Evolutionary conservation across 2,113 vertebrate genomes (phyloP), one percentile per base, ranked within the genome.

Genomic region (Leptobrachium ailaonicum): DNA sequence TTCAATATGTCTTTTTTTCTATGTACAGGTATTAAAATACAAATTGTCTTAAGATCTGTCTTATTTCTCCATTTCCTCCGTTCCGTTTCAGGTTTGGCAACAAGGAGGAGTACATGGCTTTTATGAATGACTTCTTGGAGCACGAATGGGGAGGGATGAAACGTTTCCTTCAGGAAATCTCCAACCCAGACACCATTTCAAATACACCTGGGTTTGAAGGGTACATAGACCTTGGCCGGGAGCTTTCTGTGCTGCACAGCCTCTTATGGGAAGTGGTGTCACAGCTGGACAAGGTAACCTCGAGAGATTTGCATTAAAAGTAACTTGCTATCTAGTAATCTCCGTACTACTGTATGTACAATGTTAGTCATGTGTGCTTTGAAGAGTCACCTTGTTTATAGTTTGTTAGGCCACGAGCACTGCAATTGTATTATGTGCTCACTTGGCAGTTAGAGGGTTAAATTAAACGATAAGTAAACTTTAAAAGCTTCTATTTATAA

Each of bases 51-150:
- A 50, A 50, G 4, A 8, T 50, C 20, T 50, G 56, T 14, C 13
- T 13, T 12, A 8, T 74, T 73, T 82, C 71, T 83, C 66, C 32
- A 66, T 42, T 69, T 45, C 9, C 1, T 44, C 3, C 45, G 50
- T 54, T 80, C 42, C 79, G 10, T 71, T 73, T 71, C 83, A 99
- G 97, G 88, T 99, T 99, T 83, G 97, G 96, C 9, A 97, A 95
- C 87, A 99, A 99, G 87, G 97, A 99, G 78, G 97, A 99, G 84
- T 99, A 99, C 85, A 99, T 99, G 96, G 92, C 95, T 62, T 99
- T 98, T 84, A 98, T 99, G 97, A 99, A 98, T 68, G 95, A 97
- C 85, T 99, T 99, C 84, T 85, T 99, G 90, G 97, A 98, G 83
- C 96, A 96, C 0, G 97, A 99, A 83, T 98, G 97, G 96, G 94